Evolutionary conservation across 2,888 invertebrate species (phyloP), one percentile per base, ranked within the genome.

Genomic region (Dolomedes plantarius): DNA sequence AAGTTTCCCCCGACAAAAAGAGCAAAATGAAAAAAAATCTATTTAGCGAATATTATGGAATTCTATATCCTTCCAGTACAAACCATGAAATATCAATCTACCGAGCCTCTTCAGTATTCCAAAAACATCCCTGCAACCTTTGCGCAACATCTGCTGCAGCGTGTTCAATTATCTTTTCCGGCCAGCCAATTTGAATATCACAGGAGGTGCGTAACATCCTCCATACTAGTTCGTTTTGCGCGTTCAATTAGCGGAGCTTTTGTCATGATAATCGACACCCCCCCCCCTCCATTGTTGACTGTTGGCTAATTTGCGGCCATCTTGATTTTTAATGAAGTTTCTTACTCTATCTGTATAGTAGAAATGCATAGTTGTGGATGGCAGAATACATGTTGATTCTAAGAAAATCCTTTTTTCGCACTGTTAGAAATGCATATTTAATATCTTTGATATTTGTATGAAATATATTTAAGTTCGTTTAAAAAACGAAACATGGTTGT

Each of bases 231-330:
- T 74, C 74, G 73, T 73, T 74, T 85, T 67, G 56, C 77, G 46
- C 73, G 83, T 77, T 83, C 83, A 77, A 83, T 83, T 83, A 83
- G 76, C 32, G 29, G 23, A 39, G 32, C 56, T 67, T 77, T 85
- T 85, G 83, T 85, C 62, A 85, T 85, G 83, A 36, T 67, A 85
- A 85, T 85, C 46, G 64, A 29, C 71, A 32, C 19, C 27, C 7
- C 64, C 27, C 39, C n/a, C 64, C 27, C 39, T n/a, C 62, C 31
- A 65, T 85, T 85, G 83, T 85, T 72, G 83, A 67, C 75, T 75
- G 75, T 23, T 56, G 41, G 41, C 41, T 46, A 46, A 46, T 46
- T 46, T 46, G 46, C 41, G 41, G 16, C 6, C 41, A 46, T 46
- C 41, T 46, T 46, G 41, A 46, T 46, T 46, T 46, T 46, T 46